Evolutionary conservation across 2,113 vertebrate genomes (phyloP).

Genomic region (Atrichornis clamosus): DNA sequence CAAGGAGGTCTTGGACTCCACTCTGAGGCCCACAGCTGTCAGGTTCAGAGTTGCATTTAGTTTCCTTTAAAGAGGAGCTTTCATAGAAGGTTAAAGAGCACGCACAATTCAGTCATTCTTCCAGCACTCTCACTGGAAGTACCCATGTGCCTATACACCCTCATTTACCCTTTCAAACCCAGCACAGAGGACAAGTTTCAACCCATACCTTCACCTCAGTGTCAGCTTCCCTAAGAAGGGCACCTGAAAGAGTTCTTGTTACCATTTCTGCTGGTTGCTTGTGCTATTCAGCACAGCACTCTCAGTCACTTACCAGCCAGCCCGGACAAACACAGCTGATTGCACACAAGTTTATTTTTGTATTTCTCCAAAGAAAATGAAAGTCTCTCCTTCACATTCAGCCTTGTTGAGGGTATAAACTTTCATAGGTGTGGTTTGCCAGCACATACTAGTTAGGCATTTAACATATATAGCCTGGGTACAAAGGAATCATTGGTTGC

Average conservation of each 20-base stretch:
- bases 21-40: background rate
- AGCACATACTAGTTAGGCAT: background rate
- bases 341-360: background rate
- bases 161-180: background rate
- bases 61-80: slow-evolving; percentile 50
- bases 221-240: background rate
- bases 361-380: background rate
- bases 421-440: background rate
- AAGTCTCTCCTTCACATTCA: background rate
- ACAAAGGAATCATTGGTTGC: background rate
- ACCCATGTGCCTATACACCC: background rate
- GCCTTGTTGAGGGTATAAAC: background rate
- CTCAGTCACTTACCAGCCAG: background rate
- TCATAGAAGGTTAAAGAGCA: slow-evolving; percentile 54
- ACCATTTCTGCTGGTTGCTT: background rate
- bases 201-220: background rate
- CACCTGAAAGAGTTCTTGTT: background rate
- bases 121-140: background rate
- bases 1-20: background rate
- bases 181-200: background rate
- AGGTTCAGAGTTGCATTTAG: slow-evolving; percentile 27
- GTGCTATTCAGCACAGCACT: background rate
- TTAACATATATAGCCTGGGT: background rate
- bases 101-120: background rate
- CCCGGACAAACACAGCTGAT: background rate